A percentile compares a stretch with the other conserved stretches of the same genome.
Conservation (phyloP, 2,797 vertebrate genomes). For the Cossypha polioptera region DNA sequence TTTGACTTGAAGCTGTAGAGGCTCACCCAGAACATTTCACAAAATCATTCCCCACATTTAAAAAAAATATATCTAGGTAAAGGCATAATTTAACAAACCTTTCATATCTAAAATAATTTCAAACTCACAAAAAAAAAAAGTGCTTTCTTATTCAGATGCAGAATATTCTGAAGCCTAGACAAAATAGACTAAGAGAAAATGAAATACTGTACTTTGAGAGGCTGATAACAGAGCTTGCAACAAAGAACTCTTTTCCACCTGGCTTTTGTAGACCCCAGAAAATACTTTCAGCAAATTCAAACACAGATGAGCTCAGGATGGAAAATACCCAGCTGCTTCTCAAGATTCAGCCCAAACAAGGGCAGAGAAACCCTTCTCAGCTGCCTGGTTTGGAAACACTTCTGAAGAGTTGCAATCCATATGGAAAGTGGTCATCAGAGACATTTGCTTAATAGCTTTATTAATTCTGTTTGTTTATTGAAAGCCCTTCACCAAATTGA, state of each 20-base stretch:
- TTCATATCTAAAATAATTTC: not conserved
- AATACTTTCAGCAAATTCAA: not conserved
- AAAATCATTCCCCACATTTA: not conserved
- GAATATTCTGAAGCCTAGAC: not conserved
- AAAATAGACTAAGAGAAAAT: not conserved
- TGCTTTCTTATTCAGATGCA: not conserved
- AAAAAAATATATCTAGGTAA: not conserved
- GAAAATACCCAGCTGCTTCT: not conserved
- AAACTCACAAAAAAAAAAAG: not conserved
- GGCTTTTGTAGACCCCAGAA: not conserved
- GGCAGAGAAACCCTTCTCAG: not conserved
- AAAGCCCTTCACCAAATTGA: conserved; percentile 40
- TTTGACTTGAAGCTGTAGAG: not conserved
- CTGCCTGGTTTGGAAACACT: not conserved
- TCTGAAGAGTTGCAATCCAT: not conserved
- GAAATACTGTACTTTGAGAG: not conserved
- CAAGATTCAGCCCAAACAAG: not conserved
- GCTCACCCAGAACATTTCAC: not conserved
- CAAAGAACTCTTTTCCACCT: not conserved
- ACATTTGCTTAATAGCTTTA: conserved; percentile 50
- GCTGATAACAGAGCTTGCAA: not conserved
- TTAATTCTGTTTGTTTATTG: conserved; percentile 58
- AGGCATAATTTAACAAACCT: not conserved
- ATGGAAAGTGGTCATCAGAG: conserved; percentile 36
- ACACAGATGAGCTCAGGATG: not conserved